Evolutionary conservation across 2,888 invertebrate genomes (phyloP), one percentile per base, ranked within the genome.

Genomic region (Augochlorella aurata): DNA sequence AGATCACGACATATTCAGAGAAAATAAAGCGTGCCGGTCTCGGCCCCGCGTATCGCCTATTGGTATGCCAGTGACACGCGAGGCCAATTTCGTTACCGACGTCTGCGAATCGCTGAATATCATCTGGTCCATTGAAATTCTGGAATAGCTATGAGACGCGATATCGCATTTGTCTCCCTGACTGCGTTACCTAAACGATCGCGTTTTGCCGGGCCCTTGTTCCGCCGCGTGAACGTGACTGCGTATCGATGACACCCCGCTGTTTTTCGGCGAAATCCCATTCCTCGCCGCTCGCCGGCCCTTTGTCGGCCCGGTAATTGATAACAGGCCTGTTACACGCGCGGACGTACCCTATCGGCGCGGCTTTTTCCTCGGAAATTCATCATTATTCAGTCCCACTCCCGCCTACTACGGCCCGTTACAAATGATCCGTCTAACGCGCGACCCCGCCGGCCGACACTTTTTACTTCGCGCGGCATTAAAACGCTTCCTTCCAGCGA

Each of bases 51-150:
- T 80, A 87, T 84, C 89, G 89, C 89, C 86, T 88, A 89, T 89
- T 89, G 89, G 83, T 88, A 89, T 89, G 87, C 89, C 87, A 83
- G 81, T 84, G 85, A 89, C 89, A 86, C 85, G 84, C 83, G 82
- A 82, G 85, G 87, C 84, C 87, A 90, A 89, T 86, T 91, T 90
- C 90, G 90, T 88, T 91, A 89, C 85, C 87, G 88, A 87, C 87
- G 86, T 91, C 87, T 87, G 88, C 89, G 90, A 87, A 91, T 90
- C 90, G 87, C 83, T 88, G 90, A 90, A 90, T 90, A 91, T 90
- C 90, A 90, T 87, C 87, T 87, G 89, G 87, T 89, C 90, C 90
- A 90, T 90, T 90, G 90, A 88, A 91, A 90, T 90, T 91, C 91
- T 83, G 84, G 78, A 83, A 87, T 85, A 84, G 86, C 85, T 82